Evolutionary conservation across 1,140 invertebrate genomes (phyloP).

Genomic region (Microplitis demolitor): DNA sequence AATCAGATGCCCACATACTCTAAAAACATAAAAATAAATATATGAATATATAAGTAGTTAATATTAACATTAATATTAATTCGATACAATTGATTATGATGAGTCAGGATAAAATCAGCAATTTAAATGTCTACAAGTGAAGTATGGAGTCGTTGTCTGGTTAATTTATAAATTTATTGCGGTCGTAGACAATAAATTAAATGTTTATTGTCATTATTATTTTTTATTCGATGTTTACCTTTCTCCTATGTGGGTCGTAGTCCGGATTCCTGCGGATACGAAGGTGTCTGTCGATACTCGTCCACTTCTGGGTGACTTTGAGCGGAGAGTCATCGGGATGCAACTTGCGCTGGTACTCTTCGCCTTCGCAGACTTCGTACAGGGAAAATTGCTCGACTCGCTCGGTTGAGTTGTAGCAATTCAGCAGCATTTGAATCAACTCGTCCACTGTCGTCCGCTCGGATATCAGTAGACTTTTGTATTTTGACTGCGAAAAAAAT

Average conservation of each 20-base stretch:
- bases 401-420: slow-evolving; percentile 83
- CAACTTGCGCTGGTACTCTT: slow-evolving; percentile 83
- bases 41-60: background rate
- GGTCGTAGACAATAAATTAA: background rate
- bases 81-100: background rate
- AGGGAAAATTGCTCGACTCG: slow-evolving; percentile 84
- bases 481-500: slow-evolving; percentile 74
- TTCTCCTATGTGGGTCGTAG: slow-evolving; percentile 70
- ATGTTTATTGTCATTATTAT: background rate
- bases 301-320: slow-evolving; percentile 81
- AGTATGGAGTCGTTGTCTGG: background rate
- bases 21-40: slow-evolving; percentile 28
- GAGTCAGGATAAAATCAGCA: background rate
- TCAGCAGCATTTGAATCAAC: slow-evolving; percentile 81
- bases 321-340: slow-evolving; percentile 85
- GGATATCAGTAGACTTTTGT: slow-evolving; percentile 88
- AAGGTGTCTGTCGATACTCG: slow-evolving; percentile 72
- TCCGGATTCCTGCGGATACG: slow-evolving; percentile 78
- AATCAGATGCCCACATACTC: slow-evolving; percentile 60
- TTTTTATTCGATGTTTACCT: slow-evolving; percentile 49
- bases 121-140: too few relatives aligned
- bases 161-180: background rate
- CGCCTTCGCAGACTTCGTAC: slow-evolving; percentile 77
- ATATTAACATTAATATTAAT: background rate
- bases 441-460: slow-evolving; percentile 90